Conservation (phyloP, 2,113 vertebrate species). For the Rostratula benghalensis region DNA sequence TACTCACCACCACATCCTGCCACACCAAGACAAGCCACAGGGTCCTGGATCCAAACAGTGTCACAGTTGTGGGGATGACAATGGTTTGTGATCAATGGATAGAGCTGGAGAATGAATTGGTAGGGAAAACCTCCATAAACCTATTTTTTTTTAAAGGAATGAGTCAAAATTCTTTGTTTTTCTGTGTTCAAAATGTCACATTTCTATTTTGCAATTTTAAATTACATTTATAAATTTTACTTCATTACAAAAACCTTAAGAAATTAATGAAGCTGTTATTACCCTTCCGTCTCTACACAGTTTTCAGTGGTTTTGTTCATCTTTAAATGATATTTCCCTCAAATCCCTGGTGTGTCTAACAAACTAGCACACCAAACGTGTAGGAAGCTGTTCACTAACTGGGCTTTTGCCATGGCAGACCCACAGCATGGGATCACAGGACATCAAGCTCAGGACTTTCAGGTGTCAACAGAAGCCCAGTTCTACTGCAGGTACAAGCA, state of each 20-base stretch:
- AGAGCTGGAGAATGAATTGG: background rate
- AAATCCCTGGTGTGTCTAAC: background rate
- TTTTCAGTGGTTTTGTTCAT: background rate
- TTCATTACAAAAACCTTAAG: background rate
- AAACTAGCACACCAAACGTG: background rate
- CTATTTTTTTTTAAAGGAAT: background rate
- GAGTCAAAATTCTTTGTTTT: background rate
- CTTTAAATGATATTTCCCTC: background rate
- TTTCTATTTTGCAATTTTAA: background rate
- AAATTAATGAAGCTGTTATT: background rate
- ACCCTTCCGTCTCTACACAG: background rate
- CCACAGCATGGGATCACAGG: background rate
- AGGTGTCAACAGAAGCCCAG: background rate
- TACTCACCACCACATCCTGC: background rate
- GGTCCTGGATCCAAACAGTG: rapidly evolving
- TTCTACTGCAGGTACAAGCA: background rate
- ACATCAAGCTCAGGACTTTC: background rate
- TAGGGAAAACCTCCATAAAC: background rate
- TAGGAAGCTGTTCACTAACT: background rate
- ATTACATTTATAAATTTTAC: background rate
- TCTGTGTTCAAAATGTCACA: background rate
- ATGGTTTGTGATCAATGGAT: background rate
- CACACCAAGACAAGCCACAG: background rate
- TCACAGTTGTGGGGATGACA: background rate
- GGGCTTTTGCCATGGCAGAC: background rate